Evolutionary conservation across 1,140 invertebrate species (phyloP), one percentile per base, ranked within the genome.

Genomic region (Samia ricini): DNA sequence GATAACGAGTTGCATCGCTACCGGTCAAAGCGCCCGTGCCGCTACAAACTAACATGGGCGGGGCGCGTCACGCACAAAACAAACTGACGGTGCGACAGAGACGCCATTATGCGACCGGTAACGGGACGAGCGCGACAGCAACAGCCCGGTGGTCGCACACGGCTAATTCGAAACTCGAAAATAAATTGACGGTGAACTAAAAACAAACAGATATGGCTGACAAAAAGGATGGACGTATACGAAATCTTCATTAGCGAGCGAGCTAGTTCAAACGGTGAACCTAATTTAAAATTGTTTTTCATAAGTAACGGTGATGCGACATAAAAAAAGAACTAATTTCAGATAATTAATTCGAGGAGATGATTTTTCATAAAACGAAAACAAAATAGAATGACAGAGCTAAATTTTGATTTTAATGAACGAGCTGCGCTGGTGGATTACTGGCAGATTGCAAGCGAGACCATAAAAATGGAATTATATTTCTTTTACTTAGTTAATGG

Each of bases 181-280:
- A 86, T 89, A 89, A 69, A 89, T 87, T 88, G 84, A 89, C 81
- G 86, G 74, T 79, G 77, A 82, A 68, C 76, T 83, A 77, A 84
- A 89, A 89, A 86, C 83, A 89, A 89, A 89, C 85, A 88, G 80
- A 87, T 68, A 87, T 81, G 83, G 83, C 81, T 80, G 83, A 87
- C 82, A 85, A 84, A 83, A 86, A 83, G 82, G 81, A 81, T 74
- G 78, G 74, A 58, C 66, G 76, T 70, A 81, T 83, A 84, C 78
- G 73, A 80, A 85, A 81, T 81, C 80, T 81, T 77, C 76, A 85
- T 81, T 78, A 79, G 74, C 70, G 74, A 77, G 70, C 66, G 68
- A 77, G 75, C 69, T 74, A 71, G 74, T 65, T 60, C 64, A 58
- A 68, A 79, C 77, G 71, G 74, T 64, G 69, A 69, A 71, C 66